A percentile compares a stretch with the other conserved stretches of the same genome.
These are phyloP conservation scores for Tachina lurida DNA, from an alignment of 2,888 invertebrate species.

Conservation along the genomic window DNA sequence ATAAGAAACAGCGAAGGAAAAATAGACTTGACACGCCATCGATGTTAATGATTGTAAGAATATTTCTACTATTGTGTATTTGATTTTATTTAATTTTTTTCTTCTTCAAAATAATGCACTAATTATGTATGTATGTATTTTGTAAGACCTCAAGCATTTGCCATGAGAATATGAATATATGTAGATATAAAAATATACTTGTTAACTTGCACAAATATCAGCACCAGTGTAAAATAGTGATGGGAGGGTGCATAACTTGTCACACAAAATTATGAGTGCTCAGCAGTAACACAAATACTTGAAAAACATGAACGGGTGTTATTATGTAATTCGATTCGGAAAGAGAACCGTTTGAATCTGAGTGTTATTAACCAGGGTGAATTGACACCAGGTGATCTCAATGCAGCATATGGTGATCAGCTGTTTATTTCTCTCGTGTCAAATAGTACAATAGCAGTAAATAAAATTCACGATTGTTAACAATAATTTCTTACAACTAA, in stretches of 20 bases:
- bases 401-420: too few relatives aligned
- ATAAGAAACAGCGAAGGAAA: constrained; percentile 12
- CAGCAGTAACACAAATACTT: too few relatives aligned
- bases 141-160: constrained; percentile 62
- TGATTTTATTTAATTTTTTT: constrained; percentile 2
- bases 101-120: constrained; percentile 57
- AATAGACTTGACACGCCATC: constrained; percentile 52
- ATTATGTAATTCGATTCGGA: too few relatives aligned
- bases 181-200: not conserved
- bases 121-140: constrained; percentile 37
- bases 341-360: too few relatives aligned
- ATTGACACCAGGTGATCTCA: too few relatives aligned
- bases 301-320: too few relatives aligned
- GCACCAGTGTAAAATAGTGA: not conserved
- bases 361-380: too few relatives aligned
- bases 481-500: too few relatives aligned
- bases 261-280: too few relatives aligned
- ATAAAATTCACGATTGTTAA: too few relatives aligned
- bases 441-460: too few relatives aligned
- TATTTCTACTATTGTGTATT: not conserved
- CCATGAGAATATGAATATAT: constrained; percentile 57
- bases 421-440: too few relatives aligned
- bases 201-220: not conserved
- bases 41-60: constrained; percentile 32
- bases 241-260: not conserved